Conservation (phyloP, 2,888 invertebrate genomes). For the Stenchaetothrips biformis region DNA sequence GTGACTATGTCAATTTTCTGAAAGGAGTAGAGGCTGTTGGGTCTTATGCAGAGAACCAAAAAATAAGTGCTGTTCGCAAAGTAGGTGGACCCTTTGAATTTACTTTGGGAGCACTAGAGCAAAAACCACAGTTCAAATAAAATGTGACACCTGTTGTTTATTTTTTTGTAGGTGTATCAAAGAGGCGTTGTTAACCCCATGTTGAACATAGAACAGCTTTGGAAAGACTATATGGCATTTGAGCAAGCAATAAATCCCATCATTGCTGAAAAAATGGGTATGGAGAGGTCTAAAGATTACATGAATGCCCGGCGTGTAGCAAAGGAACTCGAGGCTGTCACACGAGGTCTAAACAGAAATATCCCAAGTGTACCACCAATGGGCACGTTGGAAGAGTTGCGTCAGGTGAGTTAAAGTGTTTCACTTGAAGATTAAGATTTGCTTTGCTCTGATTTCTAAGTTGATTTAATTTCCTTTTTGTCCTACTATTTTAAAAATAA, state of each 20-base stretch:
- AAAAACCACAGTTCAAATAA: background rate
- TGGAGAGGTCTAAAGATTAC: constrained; percentile 92
- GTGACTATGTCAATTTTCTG: constrained; percentile 93
- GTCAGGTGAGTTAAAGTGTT: constrained; percentile 61
- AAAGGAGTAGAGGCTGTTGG: constrained; percentile 96
- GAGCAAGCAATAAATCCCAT: constrained; percentile 87
- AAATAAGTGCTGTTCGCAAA: constrained; percentile 95
- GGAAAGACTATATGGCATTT: constrained; percentile 97
- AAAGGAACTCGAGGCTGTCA: constrained; percentile 92
- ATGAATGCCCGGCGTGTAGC: constrained; percentile 96
- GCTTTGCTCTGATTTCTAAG: background rate
- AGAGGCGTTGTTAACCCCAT: constrained; percentile 94
- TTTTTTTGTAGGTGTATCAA: constrained; percentile 71
- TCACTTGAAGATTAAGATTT: background rate
- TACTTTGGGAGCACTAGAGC: background rate
- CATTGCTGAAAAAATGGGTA: constrained; percentile 95
- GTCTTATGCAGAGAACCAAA: constrained; percentile 98
- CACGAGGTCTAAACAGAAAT: constrained; percentile 90
- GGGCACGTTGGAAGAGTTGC: constrained; percentile 80
- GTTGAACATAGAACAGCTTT: constrained; percentile 91
- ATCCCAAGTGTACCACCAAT: constrained; percentile 96
- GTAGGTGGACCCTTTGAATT: constrained; percentile 47
- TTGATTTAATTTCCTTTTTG: constrained; percentile 30
- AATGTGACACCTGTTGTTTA: background rate
- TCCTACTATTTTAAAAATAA: constrained; percentile 32